Conservation (phyloP, 2,888 invertebrate species). For the Polyommatus iphigenia region DNA sequence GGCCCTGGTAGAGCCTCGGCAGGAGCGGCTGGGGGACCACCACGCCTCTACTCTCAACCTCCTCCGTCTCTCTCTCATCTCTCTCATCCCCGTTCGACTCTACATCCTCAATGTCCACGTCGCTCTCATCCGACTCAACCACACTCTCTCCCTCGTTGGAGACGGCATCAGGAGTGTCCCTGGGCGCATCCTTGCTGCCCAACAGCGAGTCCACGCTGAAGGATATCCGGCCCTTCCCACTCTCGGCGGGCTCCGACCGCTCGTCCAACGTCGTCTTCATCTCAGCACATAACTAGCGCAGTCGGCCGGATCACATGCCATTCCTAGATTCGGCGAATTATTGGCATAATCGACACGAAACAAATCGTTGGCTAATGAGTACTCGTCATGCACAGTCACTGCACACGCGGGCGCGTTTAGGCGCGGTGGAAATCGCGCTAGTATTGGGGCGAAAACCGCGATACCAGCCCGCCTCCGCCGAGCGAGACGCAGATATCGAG, state of each 20-base stretch:
- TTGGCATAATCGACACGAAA: background rate
- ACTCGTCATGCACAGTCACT: slow-evolving; percentile 3
- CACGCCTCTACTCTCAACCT: slow-evolving; percentile 73
- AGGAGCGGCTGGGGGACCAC: slow-evolving; percentile 85
- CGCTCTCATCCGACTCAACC: slow-evolving; percentile 68
- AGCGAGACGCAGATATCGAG: slow-evolving; percentile 74
- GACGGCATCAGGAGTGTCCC: slow-evolving; percentile 58
- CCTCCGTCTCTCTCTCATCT: slow-evolving; percentile 72
- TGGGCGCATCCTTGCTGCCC: slow-evolving; percentile 61
- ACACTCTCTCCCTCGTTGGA: slow-evolving; percentile 71
- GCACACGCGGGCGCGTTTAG: slow-evolving; percentile 48
- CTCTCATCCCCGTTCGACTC: slow-evolving; percentile 69
- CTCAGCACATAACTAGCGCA: slow-evolving; percentile 63
- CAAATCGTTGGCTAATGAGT: background rate
- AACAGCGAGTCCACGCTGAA: slow-evolving; percentile 87
- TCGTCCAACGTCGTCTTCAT: slow-evolving; percentile 79
- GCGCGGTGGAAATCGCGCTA: slow-evolving; percentile 75
- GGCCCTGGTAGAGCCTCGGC: slow-evolving; percentile 80
- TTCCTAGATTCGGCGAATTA: slow-evolving; percentile 1
- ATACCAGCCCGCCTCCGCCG: slow-evolving; percentile 60
- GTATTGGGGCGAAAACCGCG: slow-evolving; percentile 71
- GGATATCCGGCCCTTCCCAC: slow-evolving; percentile 83
- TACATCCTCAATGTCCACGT: slow-evolving; percentile 75
- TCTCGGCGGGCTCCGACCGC: slow-evolving; percentile 73
- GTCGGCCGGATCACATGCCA: slow-evolving; percentile 30